Base-by-base conservation (phyloP, 2,797 vertebrate species). In the Notoglanidium macrostoma region DNA sequence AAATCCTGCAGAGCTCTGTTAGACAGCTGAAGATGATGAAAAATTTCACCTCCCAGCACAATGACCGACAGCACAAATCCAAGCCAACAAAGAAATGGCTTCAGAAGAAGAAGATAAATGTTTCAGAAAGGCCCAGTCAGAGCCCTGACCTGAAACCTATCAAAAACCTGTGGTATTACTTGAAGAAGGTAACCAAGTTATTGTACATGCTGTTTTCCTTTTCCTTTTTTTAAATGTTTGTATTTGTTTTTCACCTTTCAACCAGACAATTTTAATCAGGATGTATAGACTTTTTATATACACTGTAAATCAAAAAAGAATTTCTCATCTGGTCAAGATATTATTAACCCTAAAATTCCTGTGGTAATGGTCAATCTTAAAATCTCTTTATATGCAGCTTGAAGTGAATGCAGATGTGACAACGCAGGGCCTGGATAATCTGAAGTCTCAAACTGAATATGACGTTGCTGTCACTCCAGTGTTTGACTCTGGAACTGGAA, bases 391-490 rank as follows among this genome's bases (percentile, higher is more conserved):
- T 76, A 15, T 88, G 29, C 90, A 99, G 98, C 94, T 99, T 90
- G 97, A 99, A 91, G 96, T 99, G 1, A 95, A 95, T 61, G 96
- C 96, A 89, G 92, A 94, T 61, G 93, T 94, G 89, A 98, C 96
- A 7, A 97, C 94, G 85, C 95, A 70, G 29, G 72, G 90, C 35
- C 92, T 99, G 88, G 95, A 96, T 88, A 97, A 97, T 92, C 97
- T 99, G 87, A 92, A 94, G 44, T 99, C 98, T 9, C 97, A 98
- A 94, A 98, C 97, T 0, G 94, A 96, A 63, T 99, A 99, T 86
- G 92, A 93, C 0, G 90, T 99, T 86, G 93, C 96, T 10, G 96
- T 99, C 59, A 96, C 97, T 86, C 97, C 98, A 0, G 90, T 98
- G 2, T 98, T 98, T 0, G 97, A 98, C 0, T 96, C 97, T 85